Evolutionary conservation across 1,140 invertebrate genomes (phyloP), one percentile per base, ranked within the genome.

Genomic region (Aleiodes sp.): DNA sequence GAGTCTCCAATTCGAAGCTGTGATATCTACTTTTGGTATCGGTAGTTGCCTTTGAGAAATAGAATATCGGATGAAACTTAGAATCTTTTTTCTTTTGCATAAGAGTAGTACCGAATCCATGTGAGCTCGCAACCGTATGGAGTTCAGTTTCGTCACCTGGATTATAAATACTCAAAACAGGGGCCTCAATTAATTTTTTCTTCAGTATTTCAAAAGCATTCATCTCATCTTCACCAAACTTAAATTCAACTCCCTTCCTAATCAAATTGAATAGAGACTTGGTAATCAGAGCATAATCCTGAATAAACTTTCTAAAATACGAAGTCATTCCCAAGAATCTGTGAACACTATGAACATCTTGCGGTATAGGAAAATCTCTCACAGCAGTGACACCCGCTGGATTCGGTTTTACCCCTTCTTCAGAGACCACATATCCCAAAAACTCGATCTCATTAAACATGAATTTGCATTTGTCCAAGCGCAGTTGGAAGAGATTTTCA

Each of bases 91-190:
- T n/a, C 24, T 64, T 63, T 26, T 73, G 73, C n/a, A 73, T 37
- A 3, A 75, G 19, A 0, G 70, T 56, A 0, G 60, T 70, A 1
- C 71, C 71, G 1, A 70, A 28, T 0, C 69, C 71, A 72, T 72
- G 61, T 39, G 14, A 14, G 10, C 70, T 74, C 0, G 80, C 80
- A 71, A 85, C 82, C 0, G 80, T 79, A 57, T 77, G 68, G 9
- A 85, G 16, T 29, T 75, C 62, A 0, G 69, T 72, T 10, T 41
- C 61, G 21, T 68, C 68, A 9, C n/a, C 26, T 19, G 24, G 14
- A n/a, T 59, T n/a, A 43, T 71, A 71, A 0, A 71, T 14, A 26
- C 61, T 66, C 2, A 66, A 56, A 26, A 66, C 65, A 24, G 52
- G 56, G 19, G 33, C 24, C 2, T 35, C 31, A 12, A 37, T 10